Evolutionary conservation across 2,113 vertebrate species (phyloP).

Genomic region (Gymnogyps californianus): DNA sequence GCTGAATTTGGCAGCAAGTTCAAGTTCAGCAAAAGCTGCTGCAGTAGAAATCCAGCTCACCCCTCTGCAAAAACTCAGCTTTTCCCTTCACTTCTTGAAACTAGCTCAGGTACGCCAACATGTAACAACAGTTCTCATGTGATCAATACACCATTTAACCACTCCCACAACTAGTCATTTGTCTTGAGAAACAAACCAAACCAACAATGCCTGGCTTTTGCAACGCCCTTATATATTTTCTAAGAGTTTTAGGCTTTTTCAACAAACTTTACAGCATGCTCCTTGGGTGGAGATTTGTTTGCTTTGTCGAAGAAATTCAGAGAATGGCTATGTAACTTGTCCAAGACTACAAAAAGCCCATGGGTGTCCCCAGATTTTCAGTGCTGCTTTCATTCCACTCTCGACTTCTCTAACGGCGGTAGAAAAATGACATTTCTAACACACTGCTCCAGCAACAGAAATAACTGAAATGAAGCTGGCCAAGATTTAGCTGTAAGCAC

Average conservation of each 20-base stretch:
- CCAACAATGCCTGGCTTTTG: not conserved
- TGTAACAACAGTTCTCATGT: not conserved
- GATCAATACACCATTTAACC: accelerated
- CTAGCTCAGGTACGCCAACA: not conserved
- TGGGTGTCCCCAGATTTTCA: not conserved
- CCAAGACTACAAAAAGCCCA: not conserved
- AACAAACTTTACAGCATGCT: not conserved
- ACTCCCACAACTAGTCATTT: not conserved
- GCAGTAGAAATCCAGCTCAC: not conserved
- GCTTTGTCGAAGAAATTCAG: not conserved
- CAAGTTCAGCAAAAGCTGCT: not conserved
- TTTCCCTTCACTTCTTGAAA: not conserved
- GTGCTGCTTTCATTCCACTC: not conserved
- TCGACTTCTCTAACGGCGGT: not conserved
- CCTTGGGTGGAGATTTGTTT: not conserved
- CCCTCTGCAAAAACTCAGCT: not conserved
- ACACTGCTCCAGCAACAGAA: not conserved
- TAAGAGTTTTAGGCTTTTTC: not conserved
- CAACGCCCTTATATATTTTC: accelerated
- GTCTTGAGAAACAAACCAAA: not conserved
- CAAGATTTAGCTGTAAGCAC: not conserved
- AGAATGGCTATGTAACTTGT: not conserved
- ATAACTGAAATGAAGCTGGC: not conserved
- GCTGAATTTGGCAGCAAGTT: not conserved
- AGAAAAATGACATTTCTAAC: not conserved